Evolutionary conservation across 1,140 invertebrate genomes (phyloP), one percentile per base, ranked within the genome.

Genomic region (Drosophila nikananu): DNA sequence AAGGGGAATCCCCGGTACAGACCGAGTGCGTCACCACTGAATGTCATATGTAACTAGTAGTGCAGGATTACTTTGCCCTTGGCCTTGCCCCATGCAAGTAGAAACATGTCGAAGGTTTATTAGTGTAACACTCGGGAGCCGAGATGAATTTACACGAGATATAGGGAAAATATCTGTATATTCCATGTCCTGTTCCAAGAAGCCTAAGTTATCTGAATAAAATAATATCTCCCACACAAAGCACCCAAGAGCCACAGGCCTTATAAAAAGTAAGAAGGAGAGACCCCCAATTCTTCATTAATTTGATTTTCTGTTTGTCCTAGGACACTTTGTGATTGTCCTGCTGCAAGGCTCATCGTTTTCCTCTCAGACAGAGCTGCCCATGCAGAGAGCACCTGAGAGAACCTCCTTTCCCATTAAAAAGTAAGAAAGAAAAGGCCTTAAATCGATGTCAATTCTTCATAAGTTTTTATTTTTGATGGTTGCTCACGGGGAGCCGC

Each of bases 391-490:
- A n/a, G 44, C 44, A 48, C 44, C 21, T 1, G 46, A 25, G 23
- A 48, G 21, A 2, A 2, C 2, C 12, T 12, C 3, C 5, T 30
- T 30, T 30, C 30, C 30, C 21, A 15, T 23, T 23, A 0, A 46
- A 13, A 21, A 46, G 2, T 3, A 46, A 46, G 1, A 55, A 57
- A 25, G 12, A 54, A 23, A 58, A 32, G 13, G 17, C 7, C 13
- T 3, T 25, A 64, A 19, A 21, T 37, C 37, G 9, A 42, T 42
- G 30, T 68, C 37, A 73, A 52, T 58, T 42, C 23, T 74, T 74
- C 46, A 74, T 73, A 73, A 74, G 46, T 73, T 74, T 74, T 73
- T 74, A 73, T 73, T 74, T 73, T 42, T 73, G 55, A 52, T 23
- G 71, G 23, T 23, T 25, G 46, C 68, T 32, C 64, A 12, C 64